Percentiles rank a stretch among this genome's conserved stretches.
Evolutionary conservation across 2,888 invertebrate species (phyloP).

Genomic region (Cheiracanthium punctorium): DNA sequence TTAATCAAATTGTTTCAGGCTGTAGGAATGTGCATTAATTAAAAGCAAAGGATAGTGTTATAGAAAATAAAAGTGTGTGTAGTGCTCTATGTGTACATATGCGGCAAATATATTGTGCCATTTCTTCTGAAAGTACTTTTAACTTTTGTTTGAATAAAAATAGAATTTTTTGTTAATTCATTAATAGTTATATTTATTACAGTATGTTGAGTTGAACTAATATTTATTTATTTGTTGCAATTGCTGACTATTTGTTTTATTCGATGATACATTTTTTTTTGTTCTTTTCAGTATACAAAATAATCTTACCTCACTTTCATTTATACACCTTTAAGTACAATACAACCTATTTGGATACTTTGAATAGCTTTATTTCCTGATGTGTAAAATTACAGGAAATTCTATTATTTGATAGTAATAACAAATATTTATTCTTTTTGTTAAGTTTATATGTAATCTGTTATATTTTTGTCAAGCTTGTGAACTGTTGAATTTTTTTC

Average conservation of each 20-base stretch:
- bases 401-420: no score
- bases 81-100: not conserved
- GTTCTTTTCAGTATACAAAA: no score
- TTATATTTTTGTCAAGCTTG: no score
- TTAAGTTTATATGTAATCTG: no score
- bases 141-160: not conserved
- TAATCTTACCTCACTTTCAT: no score
- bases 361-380: no score
- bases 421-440: no score
- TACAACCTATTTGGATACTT: no score
- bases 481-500: no score
- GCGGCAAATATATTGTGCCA: not conserved
- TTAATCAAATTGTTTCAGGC: conserved; percentile 1
- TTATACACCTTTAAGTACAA: not conserved
- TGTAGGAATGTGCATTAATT: conserved; percentile 6
- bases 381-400: no score
- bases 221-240: not conserved
- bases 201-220: conserved; percentile 1
- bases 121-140: not conserved
- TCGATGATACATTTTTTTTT: no score
- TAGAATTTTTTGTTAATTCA: not conserved
- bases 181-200: not conserved
- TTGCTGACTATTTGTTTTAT: no score
- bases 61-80: not conserved
- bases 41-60: not conserved